Evolutionary conservation across 2,113 vertebrate species (phyloP), one percentile per base, ranked within the genome.

Genomic region (Grantiella picta): DNA sequence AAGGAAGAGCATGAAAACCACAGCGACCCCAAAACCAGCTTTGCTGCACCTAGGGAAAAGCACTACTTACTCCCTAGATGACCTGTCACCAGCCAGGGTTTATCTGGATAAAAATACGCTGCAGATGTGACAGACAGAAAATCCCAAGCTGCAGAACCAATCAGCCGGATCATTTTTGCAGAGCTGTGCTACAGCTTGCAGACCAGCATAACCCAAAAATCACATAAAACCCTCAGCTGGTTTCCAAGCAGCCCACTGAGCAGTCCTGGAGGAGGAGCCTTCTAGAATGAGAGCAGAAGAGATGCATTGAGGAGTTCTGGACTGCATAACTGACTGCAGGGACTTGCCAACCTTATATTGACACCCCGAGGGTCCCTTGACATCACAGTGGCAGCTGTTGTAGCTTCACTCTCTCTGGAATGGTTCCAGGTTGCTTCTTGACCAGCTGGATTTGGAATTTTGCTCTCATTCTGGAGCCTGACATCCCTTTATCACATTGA

Each of bases 251-350:
- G 50, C 40, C 25, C 47, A 5, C 54, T 19, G 45, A 16, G 66
- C 57, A 36, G 22, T 42, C 66, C 66, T 10, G 40, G 24, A 53
- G 36, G 38, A 70, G 73, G 56, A 45, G 47, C 40, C n/a, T 47
- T 45, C 47, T 27, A 76, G 16, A 56, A 36, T 27, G 57, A 4
- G 29, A 29, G 54, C 28, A n/a, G n/a, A 7, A 28, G 33, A 28
- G 19, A 10, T 17, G n/a, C 64, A 70, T 20, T 4, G 54, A 61
- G 83, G 72, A 27, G 56, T 2, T 47, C 10, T 16, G 84, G 31
- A 4, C 0, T 11, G 65, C 49, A n/a, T 47, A 28, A 38, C 6
- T 3, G 40, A n/a, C 47, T 0, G 63, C 2, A 4, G 22, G 36
- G 45, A 33, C 6, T 5, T n/a, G n/a, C 40, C 75, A 70, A 10